Conservation (phyloP, 1,140 invertebrate species). For the Brachystomella parvula region DNA sequence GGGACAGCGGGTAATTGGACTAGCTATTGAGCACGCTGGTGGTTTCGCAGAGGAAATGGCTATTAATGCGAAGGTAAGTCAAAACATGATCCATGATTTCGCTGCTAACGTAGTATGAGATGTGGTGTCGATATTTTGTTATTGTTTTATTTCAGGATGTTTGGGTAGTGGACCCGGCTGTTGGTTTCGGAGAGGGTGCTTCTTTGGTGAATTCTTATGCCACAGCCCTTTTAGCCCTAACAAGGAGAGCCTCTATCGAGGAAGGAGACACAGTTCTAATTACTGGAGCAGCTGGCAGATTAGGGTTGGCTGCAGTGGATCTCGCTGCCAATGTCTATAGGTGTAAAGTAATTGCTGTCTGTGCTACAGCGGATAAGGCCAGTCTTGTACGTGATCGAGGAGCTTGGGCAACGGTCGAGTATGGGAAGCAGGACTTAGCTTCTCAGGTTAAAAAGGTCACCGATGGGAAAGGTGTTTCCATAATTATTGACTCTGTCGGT, state of each 20-base stretch:
- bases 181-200: slow-evolving; percentile 47
- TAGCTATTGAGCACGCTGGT: slow-evolving; percentile 47
- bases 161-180: slow-evolving; percentile 48
- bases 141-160: slow-evolving; percentile 48
- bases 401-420: slow-evolving; percentile 52
- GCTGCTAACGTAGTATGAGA: slow-evolving; percentile 12
- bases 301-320: slow-evolving; percentile 53
- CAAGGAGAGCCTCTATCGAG: slow-evolving; percentile 48
- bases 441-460: slow-evolving; percentile 51
- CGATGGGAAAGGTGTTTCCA: slow-evolving; percentile 49
- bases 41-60: slow-evolving; percentile 52
- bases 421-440: slow-evolving; percentile 48
- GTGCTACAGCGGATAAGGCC: slow-evolving; percentile 50
- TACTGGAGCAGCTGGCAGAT: slow-evolving; percentile 51
- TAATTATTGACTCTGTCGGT: slow-evolving; percentile 53
- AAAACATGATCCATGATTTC: slow-evolving; percentile 15
- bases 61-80: slow-evolving; percentile 45
- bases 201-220: slow-evolving; percentile 52
- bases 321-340: slow-evolving; percentile 53
- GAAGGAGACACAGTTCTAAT: slow-evolving; percentile 50
- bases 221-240: slow-evolving; percentile 51
- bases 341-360: slow-evolving; percentile 54
- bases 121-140: slow-evolving; percentile 21
- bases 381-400: slow-evolving; percentile 51
- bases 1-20: slow-evolving; percentile 49